A percentile compares a stretch with the other conserved stretches of the same genome.
These are phyloP conservation scores for Thinocorus orbignyianus DNA, from an alignment of 2,113 vertebrate species.

Conservation along the genomic window DNA sequence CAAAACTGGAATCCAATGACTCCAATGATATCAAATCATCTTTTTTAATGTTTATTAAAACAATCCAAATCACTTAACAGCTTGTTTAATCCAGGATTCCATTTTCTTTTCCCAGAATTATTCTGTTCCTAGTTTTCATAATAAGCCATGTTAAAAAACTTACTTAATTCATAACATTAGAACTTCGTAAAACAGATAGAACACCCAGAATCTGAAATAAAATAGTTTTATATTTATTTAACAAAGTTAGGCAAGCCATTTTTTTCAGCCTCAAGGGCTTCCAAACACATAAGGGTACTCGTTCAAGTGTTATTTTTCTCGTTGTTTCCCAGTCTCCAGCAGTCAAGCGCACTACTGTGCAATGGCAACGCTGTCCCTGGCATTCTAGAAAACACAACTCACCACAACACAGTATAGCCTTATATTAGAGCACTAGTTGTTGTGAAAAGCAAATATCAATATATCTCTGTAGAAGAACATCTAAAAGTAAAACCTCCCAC, in stretches of 20 bases:
- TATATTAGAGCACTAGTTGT: not conserved
- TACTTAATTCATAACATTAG: not conserved
- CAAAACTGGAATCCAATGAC: not conserved
- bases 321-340: not conserved
- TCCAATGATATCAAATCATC: not conserved
- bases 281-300: not conserved
- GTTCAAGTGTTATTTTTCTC: not conserved
- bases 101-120: not conserved
- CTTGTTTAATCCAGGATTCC: not conserved
- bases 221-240: not conserved
- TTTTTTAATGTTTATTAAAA: not conserved
- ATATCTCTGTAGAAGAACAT: not conserved
- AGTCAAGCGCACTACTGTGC: not conserved
- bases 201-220: not conserved
- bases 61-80: not conserved
- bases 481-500: not conserved
- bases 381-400: not conserved
- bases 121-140: not conserved
- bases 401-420: not conserved
- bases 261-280: not conserved
- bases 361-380: not conserved
- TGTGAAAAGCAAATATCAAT: not conserved
- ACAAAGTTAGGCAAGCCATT: not conserved
- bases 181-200: not conserved
- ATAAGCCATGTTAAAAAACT: not conserved